Conservation (phyloP, 53 echinoderm and acorn worm species). For the Paelopatides confundens region DNA sequence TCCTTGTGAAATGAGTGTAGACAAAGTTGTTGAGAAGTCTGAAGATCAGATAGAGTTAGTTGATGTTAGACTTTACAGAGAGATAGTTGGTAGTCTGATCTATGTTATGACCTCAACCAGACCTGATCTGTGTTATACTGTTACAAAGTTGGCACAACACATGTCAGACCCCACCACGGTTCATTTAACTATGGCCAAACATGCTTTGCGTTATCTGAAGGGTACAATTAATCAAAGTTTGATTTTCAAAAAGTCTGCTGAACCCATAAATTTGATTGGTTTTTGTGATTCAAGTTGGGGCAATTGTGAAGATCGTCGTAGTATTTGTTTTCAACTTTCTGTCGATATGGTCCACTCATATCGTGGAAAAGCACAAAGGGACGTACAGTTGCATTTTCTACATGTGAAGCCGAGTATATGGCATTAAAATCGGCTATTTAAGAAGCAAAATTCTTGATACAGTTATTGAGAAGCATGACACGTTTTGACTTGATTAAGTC, state of each 20-base stretch:
- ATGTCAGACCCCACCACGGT: slow-evolving; percentile 40
- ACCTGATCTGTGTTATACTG: slow-evolving; percentile 50
- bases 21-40: too few species aligned
- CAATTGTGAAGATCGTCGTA: slow-evolving; percentile 44
- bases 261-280: slow-evolving; percentile 30
- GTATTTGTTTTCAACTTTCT: slow-evolving; percentile 35
- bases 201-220: slow-evolving; percentile 46
- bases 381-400: slow-evolving; percentile 52
- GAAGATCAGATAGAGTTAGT: too few species aligned
- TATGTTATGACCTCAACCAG: slow-evolving; percentile 48
- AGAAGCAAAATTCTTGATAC: slow-evolving; percentile 43
- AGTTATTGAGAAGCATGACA: slow-evolving; percentile 42
- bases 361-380: slow-evolving; percentile 52
- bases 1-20: too few species aligned
- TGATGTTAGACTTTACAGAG: too few species aligned
- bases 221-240: slow-evolving; percentile 45
- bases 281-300: slow-evolving; percentile 56
- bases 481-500: not conserved
- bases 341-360: slow-evolving; percentile 39
- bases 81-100: slow-evolving; percentile 54
- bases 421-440: slow-evolving; percentile 41
- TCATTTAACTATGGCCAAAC: slow-evolving; percentile 37
- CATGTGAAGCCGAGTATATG: slow-evolving; percentile 52
- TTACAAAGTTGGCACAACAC: slow-evolving; percentile 53
- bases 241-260: too few species aligned